Conservation (phyloP, 2,888 invertebrate genomes). For the Hymenopus coronatus region DNA sequence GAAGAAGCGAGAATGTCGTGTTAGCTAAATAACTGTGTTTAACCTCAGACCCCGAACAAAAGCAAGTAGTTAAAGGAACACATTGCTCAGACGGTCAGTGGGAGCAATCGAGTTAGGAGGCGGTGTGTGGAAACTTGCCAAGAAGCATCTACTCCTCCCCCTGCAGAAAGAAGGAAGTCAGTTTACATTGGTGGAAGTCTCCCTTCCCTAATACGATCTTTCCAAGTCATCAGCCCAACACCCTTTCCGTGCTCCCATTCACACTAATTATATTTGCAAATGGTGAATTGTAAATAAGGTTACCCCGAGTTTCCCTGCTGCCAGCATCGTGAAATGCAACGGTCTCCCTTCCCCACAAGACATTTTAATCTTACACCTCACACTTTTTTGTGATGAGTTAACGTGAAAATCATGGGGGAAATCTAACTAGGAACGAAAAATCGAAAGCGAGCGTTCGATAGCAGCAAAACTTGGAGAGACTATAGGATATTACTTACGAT, state of each 20-base stretch:
- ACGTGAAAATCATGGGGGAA: slow-evolving; percentile 7
- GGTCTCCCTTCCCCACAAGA: not conserved
- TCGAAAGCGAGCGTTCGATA: not conserved
- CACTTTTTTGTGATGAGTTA: not conserved
- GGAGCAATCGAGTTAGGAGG: not conserved
- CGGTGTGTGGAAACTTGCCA: not conserved
- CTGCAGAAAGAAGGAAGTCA: not conserved
- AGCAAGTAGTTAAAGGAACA: not conserved
- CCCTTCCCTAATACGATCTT: not conserved
- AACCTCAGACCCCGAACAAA: not conserved
- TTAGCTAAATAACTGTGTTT: not conserved
- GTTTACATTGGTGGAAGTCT: not conserved
- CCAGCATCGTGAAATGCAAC: not conserved
- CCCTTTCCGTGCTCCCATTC: slow-evolving; percentile 15
- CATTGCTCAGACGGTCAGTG: not conserved
- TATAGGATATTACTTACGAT: too few species aligned
- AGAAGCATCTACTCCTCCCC: not conserved
- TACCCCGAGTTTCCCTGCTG: not conserved
- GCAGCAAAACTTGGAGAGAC: not conserved
- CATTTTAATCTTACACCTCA: not conserved
- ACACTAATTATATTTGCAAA: slow-evolving; percentile 31
- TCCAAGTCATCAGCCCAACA: not conserved
- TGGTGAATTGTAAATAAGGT: slow-evolving; percentile 25
- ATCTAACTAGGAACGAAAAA: not conserved
- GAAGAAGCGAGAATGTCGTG: not conserved